These are phyloP conservation scores for Mixornis gularis DNA, from an alignment of 2,113 vertebrate species.

Conservation along the genomic window DNA sequence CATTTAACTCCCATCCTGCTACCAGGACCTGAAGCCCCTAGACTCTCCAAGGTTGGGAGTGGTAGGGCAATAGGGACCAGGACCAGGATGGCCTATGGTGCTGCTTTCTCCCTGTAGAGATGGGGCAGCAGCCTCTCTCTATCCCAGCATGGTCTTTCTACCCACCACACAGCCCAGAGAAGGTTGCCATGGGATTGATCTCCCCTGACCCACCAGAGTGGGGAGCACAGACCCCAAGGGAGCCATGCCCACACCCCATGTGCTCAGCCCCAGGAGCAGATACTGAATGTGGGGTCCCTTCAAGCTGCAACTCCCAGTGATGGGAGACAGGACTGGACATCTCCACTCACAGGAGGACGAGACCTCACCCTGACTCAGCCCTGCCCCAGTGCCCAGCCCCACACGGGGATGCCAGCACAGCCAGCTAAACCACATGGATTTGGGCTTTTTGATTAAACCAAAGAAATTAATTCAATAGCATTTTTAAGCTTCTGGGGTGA, in stretches of 20 bases:
- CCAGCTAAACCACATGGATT: neutral
- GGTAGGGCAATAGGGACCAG: too few relatives aligned
- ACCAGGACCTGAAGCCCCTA: neutral
- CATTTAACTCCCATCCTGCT: neutral
- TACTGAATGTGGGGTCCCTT: neutral
- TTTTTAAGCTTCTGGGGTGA: neutral
- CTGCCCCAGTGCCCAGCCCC: accelerated
- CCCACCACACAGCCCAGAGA: neutral
- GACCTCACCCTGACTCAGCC: neutral
- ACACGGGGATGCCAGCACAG: accelerated
- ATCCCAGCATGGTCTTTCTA: neutral
- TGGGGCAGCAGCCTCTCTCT: neutral
- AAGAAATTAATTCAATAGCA: slow-evolving; percentile 6
- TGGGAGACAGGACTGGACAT: neutral
- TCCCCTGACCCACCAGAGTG: neutral
- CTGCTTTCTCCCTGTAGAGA: neutral
- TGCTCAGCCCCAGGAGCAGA: accelerated
- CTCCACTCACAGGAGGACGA: neutral
- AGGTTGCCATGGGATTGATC: neutral
- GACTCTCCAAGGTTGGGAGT: neutral
- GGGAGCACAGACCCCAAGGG: neutral
- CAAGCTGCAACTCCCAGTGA: neutral
- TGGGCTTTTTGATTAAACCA: slow-evolving; percentile 35
- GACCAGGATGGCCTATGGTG: neutral
- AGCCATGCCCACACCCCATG: neutral